Base-by-base conservation (phyloP, 2,888 invertebrate genomes). In the Poecilobothrus nobilitatus region DNA sequence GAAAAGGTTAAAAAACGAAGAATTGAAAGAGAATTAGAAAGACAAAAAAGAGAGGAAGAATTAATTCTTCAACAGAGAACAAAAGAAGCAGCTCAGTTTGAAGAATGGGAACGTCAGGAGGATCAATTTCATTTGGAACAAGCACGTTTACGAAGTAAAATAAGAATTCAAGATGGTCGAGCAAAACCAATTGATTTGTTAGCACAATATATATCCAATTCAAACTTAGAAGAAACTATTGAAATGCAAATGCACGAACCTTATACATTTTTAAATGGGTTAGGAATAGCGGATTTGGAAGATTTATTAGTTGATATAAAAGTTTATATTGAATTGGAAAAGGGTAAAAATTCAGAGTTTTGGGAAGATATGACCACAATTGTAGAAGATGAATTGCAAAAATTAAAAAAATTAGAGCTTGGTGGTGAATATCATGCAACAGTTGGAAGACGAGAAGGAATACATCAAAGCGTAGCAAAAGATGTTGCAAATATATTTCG, bases 181-280 rank as follows among this genome's bases (percentile, higher is more conserved):
- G 97, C 98, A 0, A 99, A 99, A 78, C 97, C 99, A 0, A 99
- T 99, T 73, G 99, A 99, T 85, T 84, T 98, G 72, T 83, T 99
- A 68, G 97, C 97, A 0, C 94, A 97, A 84, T 99, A 98, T 77
- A 94, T 97, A 69, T 92, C 92, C 78, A 91, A 92, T 0, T 93
- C 95, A 76, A 92, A 93, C 75, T 87, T 91, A 73, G 92, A 93
- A 67, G 92, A 96, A 76, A 93, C 95, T 0, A 90, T 97, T 33
- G 97, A 98, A 84, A 95, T 99, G 94, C 95, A 98, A 83, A 95
- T 99, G 94, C 95, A 97, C 78, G 97, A 99, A 80, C 98, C 99
- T 0, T 96, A 97, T 79, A 92, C 93, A 0, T 96, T 96, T 79
- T 86, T 99, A 1, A 93, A 95, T 78, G 97, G 97, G 0, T 84